These are phyloP conservation scores for Toxostoma redivivum DNA, from an alignment of 2,113 vertebrate species.

Conservation along the genomic window DNA sequence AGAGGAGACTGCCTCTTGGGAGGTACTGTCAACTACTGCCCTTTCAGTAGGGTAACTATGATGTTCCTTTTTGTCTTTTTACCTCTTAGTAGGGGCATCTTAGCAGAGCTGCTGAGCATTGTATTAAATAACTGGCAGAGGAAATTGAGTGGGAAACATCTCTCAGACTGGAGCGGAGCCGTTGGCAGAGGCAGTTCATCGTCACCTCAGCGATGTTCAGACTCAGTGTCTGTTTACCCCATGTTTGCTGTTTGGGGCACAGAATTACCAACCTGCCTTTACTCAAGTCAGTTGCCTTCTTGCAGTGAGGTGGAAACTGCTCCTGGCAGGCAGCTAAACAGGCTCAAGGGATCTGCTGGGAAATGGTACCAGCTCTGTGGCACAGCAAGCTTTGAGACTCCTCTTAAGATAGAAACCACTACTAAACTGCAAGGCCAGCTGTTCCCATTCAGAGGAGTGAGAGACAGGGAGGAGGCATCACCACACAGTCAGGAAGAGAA, in stretches of 20 bases:
- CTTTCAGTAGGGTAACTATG: background rate
- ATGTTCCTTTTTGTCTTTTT: constrained; percentile 29
- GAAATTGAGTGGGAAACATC: background rate
- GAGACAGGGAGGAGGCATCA: background rate
- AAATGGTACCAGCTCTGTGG: background rate
- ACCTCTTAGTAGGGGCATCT: constrained; percentile 12
- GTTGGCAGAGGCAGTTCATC: background rate
- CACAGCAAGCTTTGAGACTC: background rate
- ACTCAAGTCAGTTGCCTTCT: constrained; percentile 37
- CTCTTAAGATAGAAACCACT: background rate
- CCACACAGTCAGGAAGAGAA: background rate
- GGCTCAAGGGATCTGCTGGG: background rate
- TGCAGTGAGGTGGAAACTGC: constrained; percentile 24
- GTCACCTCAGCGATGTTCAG: background rate
- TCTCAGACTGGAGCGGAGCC: background rate
- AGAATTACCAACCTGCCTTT: constrained; percentile 40
- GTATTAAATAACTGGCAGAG: background rate
- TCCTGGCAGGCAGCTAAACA: background rate
- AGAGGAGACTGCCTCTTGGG: background rate
- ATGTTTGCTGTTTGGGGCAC: background rate
- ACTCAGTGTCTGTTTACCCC: background rate
- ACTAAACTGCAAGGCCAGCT: background rate
- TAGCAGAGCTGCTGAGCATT: constrained; percentile 13
- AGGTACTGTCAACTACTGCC: background rate
- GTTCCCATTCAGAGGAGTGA: background rate